Conservation (phyloP, 2,888 invertebrate species). For the Erpobdella octoculata region DNA sequence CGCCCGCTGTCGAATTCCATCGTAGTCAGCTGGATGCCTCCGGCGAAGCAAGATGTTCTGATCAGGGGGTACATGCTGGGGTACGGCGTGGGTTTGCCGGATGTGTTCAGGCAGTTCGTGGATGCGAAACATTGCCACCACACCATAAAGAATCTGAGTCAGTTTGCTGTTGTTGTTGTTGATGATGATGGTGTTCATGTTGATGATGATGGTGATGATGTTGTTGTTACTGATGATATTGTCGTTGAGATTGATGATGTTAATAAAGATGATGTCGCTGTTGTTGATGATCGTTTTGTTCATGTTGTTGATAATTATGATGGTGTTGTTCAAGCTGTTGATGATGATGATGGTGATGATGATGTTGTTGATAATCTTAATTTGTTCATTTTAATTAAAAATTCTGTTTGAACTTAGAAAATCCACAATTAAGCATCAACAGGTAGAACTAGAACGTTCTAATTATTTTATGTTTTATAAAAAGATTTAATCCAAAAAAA, state of each 20-base stretch:
- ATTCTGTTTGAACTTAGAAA: not conserved
- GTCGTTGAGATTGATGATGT: not conserved
- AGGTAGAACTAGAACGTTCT: not conserved
- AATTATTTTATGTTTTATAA: not conserved
- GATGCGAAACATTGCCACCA: conserved; percentile 74
- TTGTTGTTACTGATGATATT: not conserved
- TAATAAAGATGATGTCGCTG: not conserved
- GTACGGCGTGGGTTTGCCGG: conserved; percentile 92
- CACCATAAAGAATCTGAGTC: conserved; percentile 70
- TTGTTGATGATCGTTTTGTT: not conserved
- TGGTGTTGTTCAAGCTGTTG: not conserved
- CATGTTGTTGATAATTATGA: not conserved
- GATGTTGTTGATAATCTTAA: not conserved
- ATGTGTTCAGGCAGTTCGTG: conserved; percentile 70
- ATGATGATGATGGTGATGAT: not conserved
- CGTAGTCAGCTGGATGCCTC: conserved; percentile 78
- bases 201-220: not conserved
- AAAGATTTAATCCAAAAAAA: not conserved
- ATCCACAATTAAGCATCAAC: not conserved
- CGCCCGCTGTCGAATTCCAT: conserved; percentile 77
- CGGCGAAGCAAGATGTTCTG: conserved; percentile 68
- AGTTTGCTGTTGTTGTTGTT: conserved; percentile 41
- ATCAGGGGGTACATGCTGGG: conserved; percentile 83
- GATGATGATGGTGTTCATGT: no score
- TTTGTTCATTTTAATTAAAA: not conserved